Evolutionary conservation across 2,797 vertebrate genomes (phyloP).

Genomic region (Rhinatrema bivittatum): DNA sequence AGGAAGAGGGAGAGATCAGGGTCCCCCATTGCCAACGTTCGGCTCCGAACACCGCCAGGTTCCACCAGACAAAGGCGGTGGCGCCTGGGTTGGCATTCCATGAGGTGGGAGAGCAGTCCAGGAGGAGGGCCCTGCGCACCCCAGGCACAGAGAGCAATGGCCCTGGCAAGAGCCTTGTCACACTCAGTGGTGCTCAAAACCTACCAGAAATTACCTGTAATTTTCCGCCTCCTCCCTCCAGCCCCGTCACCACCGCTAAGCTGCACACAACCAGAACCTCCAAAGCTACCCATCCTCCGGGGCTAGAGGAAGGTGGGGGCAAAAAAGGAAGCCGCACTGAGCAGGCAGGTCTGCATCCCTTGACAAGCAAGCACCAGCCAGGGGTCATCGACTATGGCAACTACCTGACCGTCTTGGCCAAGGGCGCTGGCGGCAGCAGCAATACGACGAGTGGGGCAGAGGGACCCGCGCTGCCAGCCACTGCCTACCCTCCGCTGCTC

Average conservation of each 20-base stretch:
- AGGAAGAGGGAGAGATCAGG: too few relatives aligned
- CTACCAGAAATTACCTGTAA: too few relatives aligned
- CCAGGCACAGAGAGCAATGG: conserved; percentile 10
- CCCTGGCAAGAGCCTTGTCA: conserved; percentile 33
- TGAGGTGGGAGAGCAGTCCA: too few relatives aligned
- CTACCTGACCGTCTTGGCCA: conserved; percentile 79
- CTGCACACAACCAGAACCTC: conserved; percentile 28
- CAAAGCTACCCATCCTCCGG: too few relatives aligned
- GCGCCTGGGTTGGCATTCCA: too few relatives aligned
- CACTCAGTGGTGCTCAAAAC: conserved; percentile 32
- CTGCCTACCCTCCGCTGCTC: conserved; percentile 63
- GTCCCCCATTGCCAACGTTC: too few relatives aligned
- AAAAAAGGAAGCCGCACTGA: background rate
- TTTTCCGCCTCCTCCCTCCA: conserved; percentile 11
- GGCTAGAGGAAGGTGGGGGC: conserved; percentile 3
- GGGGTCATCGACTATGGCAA: conserved; percentile 66
- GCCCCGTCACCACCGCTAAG: background rate
- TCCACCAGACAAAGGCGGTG: too few relatives aligned
- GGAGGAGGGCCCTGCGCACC: conserved; percentile 11
- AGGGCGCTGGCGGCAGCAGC: conserved; percentile 19
- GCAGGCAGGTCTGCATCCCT: too few relatives aligned
- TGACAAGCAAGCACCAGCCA: background rate
- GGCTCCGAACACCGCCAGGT: too few relatives aligned
- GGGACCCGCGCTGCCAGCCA: conserved; percentile 40
- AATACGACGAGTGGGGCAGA: background rate